Evolutionary conservation across 2,113 vertebrate genomes (phyloP).

Genomic region (Piaya cayana): DNA sequence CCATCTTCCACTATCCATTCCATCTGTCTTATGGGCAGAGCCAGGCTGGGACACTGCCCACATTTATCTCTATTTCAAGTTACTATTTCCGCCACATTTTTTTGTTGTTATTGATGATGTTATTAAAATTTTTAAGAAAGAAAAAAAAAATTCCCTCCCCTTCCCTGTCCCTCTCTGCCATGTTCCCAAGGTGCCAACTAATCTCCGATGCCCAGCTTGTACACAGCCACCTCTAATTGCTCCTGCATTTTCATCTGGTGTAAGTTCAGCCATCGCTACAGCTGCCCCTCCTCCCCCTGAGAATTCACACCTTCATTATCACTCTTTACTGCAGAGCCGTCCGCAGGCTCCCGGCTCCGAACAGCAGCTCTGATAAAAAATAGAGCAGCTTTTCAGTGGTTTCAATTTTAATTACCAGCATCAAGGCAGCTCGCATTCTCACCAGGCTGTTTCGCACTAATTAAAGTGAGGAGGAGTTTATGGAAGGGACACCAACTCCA

Average conservation of each 20-base stretch:
- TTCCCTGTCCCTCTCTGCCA: constrained; percentile 73
- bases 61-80: constrained; percentile 30
- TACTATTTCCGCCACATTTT: constrained; percentile 28
- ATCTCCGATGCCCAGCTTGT: constrained; percentile 86
- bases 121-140: constrained; percentile 37
- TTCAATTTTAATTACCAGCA: constrained; percentile 94
- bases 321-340: constrained; percentile 95
- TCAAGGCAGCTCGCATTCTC: constrained; percentile 87
- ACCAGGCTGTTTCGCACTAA: constrained; percentile 90
- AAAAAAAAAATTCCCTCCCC: constrained; percentile 11
- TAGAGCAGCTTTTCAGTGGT: constrained; percentile 88
- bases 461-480: constrained; percentile 93
- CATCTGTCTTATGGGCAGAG: neutral
- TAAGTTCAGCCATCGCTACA: constrained; percentile 89
- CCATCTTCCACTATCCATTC: neutral
- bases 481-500: constrained; percentile 84
- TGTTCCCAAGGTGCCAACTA: constrained; percentile 88
- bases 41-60: neutral
- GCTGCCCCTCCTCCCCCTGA: constrained; percentile 85
- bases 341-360: constrained; percentile 86
- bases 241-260: constrained; percentile 88
- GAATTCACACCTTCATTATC: constrained; percentile 98
- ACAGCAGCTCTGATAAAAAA: constrained; percentile 93
- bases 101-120: neutral
- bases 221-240: constrained; percentile 89